Evolutionary conservation across 2,113 vertebrate species (phyloP), one percentile per base, ranked within the genome.

Genomic region (Serilophus lunatus): DNA sequence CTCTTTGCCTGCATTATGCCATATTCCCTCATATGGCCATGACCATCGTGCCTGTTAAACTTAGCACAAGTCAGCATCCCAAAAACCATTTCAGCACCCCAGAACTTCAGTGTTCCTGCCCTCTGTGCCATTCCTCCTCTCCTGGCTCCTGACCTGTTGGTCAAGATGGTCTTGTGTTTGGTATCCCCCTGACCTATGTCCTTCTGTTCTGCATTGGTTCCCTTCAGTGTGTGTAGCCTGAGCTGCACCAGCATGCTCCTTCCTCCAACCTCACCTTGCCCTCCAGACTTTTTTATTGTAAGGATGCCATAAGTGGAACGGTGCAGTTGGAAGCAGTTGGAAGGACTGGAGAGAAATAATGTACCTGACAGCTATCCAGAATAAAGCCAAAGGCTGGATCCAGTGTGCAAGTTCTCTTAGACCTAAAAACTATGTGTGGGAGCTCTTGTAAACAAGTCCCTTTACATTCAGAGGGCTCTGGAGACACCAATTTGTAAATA

Each of bases 61-160:
- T 40, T 31, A 17, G n/a, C 31, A 9, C 6, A 10, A 36, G 36
- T n/a, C 19, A 54, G 33, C 38, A 57, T 49, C 47, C 28, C 53
- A 40, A 1, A 7, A 10, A 26, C 33, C 3, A 10, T 69, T 61
- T 68, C 44, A 31, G 50, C 0, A 0, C 23, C 8, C 26, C n/a
- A 80, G 50, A 45, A 8, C 11, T 3, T 44, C 51, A 38, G 25
- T 16, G 61, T 35, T 68, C 33, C 54, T 82, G 42, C 7, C 6
- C 31, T 40, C 18, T 42, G 19, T 2, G 3, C 44, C 1, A 0
- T 80, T 86, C 38, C 29, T 76, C 17, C 50, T 90, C 17, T 56
- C 19, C 40, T 3, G 3, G 19, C 18, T 82, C 28, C 51, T 50
- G 26, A 0, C 23, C 29, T 22, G 31, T 24, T 84, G 13, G 10